Evolutionary conservation across 2,888 invertebrate species (phyloP).

Genomic region (Coenonympha glycerion): DNA sequence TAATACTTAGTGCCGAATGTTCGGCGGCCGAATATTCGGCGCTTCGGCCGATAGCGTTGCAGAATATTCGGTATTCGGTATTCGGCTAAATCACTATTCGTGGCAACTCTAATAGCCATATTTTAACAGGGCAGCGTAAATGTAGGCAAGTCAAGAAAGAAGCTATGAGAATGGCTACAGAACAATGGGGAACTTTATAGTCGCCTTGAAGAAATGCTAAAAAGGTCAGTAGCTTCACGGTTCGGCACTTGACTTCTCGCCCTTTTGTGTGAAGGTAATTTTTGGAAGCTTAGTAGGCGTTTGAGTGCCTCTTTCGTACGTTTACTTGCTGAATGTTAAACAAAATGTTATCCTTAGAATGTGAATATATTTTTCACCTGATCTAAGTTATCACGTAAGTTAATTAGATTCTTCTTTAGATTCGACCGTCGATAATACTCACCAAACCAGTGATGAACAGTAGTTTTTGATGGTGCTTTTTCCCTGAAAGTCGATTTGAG

Average conservation of each 20-base stretch:
- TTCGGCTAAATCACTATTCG: no score
- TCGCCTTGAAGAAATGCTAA: conserved; percentile 31
- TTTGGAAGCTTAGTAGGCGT: conserved; percentile 18
- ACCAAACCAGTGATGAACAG: no score
- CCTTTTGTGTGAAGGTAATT: conserved; percentile 18
- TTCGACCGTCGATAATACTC: no score
- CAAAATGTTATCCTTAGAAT: background rate
- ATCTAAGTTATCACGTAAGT: no score
- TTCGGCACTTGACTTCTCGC: conserved; percentile 15
- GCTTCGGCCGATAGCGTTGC: no score
- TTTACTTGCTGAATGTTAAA: conserved; percentile 4
- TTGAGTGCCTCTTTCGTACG: background rate
- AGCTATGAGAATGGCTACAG: conserved; percentile 21
- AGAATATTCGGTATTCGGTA: no score
- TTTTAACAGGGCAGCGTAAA: conserved; percentile 34
- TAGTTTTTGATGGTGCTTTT: no score
- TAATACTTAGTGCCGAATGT: no score
- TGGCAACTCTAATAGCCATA: no score
- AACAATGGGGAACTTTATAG: conserved; percentile 48
- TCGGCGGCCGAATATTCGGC: no score
- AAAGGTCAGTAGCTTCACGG: conserved; percentile 27
- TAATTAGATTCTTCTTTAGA: no score
- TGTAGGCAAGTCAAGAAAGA: conserved; percentile 12
- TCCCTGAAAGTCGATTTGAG: no score
- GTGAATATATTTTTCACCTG: background rate